Evolutionary conservation across 35 echinoderm and acorn worm species (phyloP), one percentile per base, ranked within the genome.

Genomic region (Apostichopus parvimensis): DNA sequence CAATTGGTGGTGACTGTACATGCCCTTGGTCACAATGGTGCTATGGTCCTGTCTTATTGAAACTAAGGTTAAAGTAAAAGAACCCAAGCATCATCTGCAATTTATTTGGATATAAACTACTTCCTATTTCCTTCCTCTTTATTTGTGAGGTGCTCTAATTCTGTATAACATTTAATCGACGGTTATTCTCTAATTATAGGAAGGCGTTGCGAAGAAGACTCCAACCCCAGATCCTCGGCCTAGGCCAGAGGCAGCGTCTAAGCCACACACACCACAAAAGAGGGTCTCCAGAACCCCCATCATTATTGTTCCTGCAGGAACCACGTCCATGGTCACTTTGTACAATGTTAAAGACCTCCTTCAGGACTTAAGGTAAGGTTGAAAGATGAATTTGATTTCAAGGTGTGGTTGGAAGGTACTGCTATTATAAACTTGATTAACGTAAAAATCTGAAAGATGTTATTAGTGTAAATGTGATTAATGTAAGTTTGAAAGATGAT

Each of bases 281-380:
- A 70, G 97, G 34, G 95, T 95, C 1, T 99, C 97, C 10, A 95
- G 95, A 61, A 99, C 97, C n/a, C 97, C 97, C 55, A 99, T 99
- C 70, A 94, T 99, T 57, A 99, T 99, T 56, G 91, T 99, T 81
- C 97, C 97, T 79, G 97, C 95, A 14, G 91, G 94, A 5, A 99
- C 94, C 11, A 99, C 97, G 6, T 94, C 97, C 53, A 93, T 99
- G 60, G 94, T 99, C 91, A 94, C 94, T 22, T 71, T 99, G 11
- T 99, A 99, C 88, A 99, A 99, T 93, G 95, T 95, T 9, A 96
- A 96, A 84, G 97, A 99, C 79, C 62, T 99, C 8, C 78, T 99
- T 81, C 97, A 99, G 83, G 97, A 99, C 83, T 85, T 99, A 15
- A 99, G 93, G 97, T 99, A 57, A 93, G 94, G 6, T 1, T 61